These are phyloP conservation scores for Syrphus vitripennis DNA, from an alignment of 2,888 invertebrate genomes.

Conservation along the genomic window DNA sequence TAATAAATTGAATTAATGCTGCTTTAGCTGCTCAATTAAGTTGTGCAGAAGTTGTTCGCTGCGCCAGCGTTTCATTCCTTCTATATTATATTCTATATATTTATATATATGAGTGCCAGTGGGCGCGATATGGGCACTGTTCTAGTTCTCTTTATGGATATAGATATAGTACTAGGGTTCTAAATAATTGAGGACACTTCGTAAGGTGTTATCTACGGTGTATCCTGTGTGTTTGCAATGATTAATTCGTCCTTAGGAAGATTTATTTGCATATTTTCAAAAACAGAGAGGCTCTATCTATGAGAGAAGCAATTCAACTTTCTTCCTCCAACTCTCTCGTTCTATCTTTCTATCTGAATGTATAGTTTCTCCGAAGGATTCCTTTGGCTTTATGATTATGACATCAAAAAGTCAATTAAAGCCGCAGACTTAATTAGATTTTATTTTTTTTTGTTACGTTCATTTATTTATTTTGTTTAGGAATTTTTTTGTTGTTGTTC, in stretches of 20 bases:
- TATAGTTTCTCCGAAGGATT: not conserved
- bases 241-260: constrained; percentile 59
- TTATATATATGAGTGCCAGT: not conserved
- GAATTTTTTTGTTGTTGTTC: not conserved
- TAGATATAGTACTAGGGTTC: constrained; percentile 8
- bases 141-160: not conserved
- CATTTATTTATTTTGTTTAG: not conserved
- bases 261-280: constrained; percentile 65
- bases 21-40: constrained; percentile 69
- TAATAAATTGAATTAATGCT: constrained; percentile 69
- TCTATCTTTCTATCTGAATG: not conserved
- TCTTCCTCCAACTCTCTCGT: not conserved
- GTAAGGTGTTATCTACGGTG: constrained; percentile 64
- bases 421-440: constrained; percentile 57
- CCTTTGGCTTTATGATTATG: constrained; percentile 45
- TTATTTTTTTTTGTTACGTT: not conserved
- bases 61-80: not conserved
- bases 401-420: constrained; percentile 68
- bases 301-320: not conserved
- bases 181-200: constrained; percentile 68
- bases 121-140: constrained; percentile 7
- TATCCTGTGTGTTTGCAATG: constrained; percentile 65
- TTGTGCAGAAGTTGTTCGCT: constrained; percentile 59
- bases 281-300: not conserved
- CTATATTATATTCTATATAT: too few species aligned